Conservation (phyloP, 2,888 invertebrate species). For the Rhamphomyia laevipes region DNA sequence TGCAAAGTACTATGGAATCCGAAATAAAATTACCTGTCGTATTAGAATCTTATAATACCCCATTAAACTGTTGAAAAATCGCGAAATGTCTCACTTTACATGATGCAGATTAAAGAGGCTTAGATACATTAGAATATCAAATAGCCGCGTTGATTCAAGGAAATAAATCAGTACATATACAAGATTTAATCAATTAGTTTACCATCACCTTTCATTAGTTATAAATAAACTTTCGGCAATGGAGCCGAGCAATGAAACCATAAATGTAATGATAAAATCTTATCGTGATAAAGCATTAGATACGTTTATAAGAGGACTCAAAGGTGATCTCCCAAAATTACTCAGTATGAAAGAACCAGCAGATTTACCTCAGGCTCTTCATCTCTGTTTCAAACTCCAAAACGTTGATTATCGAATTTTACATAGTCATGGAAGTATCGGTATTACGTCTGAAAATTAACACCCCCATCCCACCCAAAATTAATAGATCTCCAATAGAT, state of each 20-base stretch:
- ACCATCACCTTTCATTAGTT: constrained; percentile 14
- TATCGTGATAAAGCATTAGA: constrained; percentile 9
- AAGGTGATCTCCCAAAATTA: constrained; percentile 12
- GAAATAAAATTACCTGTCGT: constrained; percentile 15
- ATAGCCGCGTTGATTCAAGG: constrained; percentile 12
- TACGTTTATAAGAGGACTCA: constrained; percentile 10
- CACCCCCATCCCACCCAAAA: no score
- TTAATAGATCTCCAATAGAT: no score
- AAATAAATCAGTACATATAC: constrained; percentile 9
- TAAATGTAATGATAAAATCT: constrained; percentile 2
- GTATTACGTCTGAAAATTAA: no score
- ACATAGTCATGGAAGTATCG: not conserved
- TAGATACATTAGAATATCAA: constrained; percentile 16
- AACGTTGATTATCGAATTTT: constrained; percentile 3
- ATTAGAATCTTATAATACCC: no score
- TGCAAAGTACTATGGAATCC: constrained; percentile 4
- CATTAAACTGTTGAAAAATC: no score
- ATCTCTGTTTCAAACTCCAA: constrained; percentile 12
- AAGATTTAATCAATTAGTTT: constrained; percentile 16
- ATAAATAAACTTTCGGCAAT: constrained; percentile 7
- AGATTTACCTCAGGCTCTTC: constrained; percentile 15
- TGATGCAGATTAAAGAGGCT: constrained; percentile 14
- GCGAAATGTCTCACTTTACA: no score
- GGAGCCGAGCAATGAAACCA: constrained; percentile 6
- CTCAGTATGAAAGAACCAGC: constrained; percentile 15